Base-by-base conservation (phyloP, 2,113 vertebrate genomes). In the Sylvilagus bachmani region DNA sequence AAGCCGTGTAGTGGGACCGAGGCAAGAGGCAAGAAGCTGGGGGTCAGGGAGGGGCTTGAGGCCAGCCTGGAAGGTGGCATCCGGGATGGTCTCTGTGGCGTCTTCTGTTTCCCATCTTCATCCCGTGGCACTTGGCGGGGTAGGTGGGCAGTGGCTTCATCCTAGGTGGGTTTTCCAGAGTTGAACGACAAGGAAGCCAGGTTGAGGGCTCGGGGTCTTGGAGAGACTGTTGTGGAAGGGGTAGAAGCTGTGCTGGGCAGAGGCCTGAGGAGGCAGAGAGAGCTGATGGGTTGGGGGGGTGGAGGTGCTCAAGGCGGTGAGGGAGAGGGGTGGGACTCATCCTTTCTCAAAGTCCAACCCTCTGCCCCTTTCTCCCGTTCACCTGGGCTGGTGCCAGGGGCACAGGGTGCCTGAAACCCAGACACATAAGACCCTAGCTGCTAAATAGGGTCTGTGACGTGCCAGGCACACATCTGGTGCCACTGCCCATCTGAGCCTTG, bases 401-500 rank as follows among this genome's bases (percentile, higher is more conserved):
- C 2, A 5, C 7, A 3, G 36, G 5, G 33, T 22, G 51, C 13
- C 44, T 6, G 16, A 6, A 49, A 49, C 10, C 14, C 11, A 5
- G 27, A 25, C 11, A 1, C 0, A 1, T 62, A 1, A 13, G 21
- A 24, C 1, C 16, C 10, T 1, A 19, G 31, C 92, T 29, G 49
- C 27, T 21, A 10, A 16, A 1, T 0, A 0, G 4, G 51, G 8
- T 21, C 31, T 80, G 0, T 27, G 0, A 0, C 0, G 2, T 7
- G 3, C 10, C 36, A 24, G 51, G 2, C 12, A 1, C 25, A 5
- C 2, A 2, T 1, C 6, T 69, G 6, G 11, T 1, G 14, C 27
- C 27, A 0, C 61, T 29, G 70, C 87, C 27, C 11, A 16, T 19
- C 77, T 61, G 27, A 88, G 36, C 14, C 3, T 49, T 3, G 2